A percentile compares a stretch with the other conserved stretches of the same genome.
These are phyloP conservation scores for Drosophila mettleri DNA, from an alignment of 2,888 invertebrate species.

Conservation along the genomic window DNA sequence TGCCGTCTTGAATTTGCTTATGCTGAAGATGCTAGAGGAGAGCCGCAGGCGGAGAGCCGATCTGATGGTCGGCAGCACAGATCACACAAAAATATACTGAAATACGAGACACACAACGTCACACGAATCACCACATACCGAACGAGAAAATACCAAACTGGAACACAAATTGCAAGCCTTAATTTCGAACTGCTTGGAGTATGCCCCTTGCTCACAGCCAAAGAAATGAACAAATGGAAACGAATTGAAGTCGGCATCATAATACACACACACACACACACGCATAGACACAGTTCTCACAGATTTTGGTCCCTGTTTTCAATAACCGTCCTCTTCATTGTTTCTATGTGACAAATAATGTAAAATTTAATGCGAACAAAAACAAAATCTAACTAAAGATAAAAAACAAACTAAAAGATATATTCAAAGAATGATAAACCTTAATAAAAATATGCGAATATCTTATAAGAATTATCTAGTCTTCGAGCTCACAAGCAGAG, in stretches of 20 bases:
- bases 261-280: constrained; percentile 11
- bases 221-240: constrained; percentile 33
- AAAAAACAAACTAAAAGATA: constrained; percentile 8
- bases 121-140: constrained; percentile 1
- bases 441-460: too few relatives aligned
- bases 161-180: constrained; percentile 17
- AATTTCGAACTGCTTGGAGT: constrained; percentile 60
- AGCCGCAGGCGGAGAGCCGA: constrained; percentile 3
- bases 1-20: constrained; percentile 54
- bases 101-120: constrained; percentile 5
- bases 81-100: not conserved
- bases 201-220: constrained; percentile 65
- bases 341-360: constrained; percentile 82
- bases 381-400: not conserved
- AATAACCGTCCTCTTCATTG: constrained; percentile 78
- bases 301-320: constrained; percentile 62
- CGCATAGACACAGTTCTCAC: constrained; percentile 1
- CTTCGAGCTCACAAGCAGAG: constrained; percentile 11
- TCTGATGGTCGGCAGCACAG: not conserved
- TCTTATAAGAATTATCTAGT: constrained; percentile 22
- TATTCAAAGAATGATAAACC: constrained; percentile 17
- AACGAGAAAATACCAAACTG: constrained; percentile 3
- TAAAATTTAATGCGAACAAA: constrained; percentile 29
- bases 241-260: constrained; percentile 47
- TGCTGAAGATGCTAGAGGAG: constrained; percentile 4